Base-by-base conservation (phyloP, 2,888 invertebrate genomes). In the Acanthosoma haemorrhoidale region DNA sequence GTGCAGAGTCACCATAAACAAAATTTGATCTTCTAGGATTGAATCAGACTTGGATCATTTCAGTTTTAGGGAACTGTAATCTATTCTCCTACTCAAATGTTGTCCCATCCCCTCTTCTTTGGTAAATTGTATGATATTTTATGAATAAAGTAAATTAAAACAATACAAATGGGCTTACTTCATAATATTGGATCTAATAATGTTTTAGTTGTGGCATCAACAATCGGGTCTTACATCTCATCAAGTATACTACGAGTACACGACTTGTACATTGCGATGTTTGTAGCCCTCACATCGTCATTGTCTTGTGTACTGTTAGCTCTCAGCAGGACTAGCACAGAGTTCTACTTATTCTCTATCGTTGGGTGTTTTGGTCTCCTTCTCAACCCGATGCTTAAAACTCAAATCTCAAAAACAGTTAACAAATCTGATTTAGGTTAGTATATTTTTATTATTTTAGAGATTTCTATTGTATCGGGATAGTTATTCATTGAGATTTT, bases 361-460 rank as follows among this genome's bases (percentile, higher is more conserved):
- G 39, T 70, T 29, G 70, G 64, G 6, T 70, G 63, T 36, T 64
- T 70, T 5, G 43, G 58, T 38, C n/a, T 21, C 13, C 36, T 70
- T 21, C 34, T 70, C 13, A 59, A 59, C 15, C 70, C 70, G 5
- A 64, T 63, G 57, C 36, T 64, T 13, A 70, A 59, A 63, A 43
- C 64, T 16, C 58, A 64, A 16, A 63, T 70, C n/a, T 41, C 64
- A 18, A 43, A 58, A 8, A 70, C 18, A 29, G 58, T 70, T 18
- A 18, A 63, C n/a, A 39, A 34, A 16, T 15, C 41, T 13, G 64
- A 64, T 43, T 29, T 70, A 11, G 70, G 70, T 70, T 38, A 57
- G 41, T 8, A 58, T 63, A 1, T 21, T 18, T 57, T 57, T 36
- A 8, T 2, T 60, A 32, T 34, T 9, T n/a, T 60, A 16, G 34